Evolutionary conservation across 2,113 vertebrate species (phyloP).

Genomic region (Ibidorhyncha struthersii): DNA sequence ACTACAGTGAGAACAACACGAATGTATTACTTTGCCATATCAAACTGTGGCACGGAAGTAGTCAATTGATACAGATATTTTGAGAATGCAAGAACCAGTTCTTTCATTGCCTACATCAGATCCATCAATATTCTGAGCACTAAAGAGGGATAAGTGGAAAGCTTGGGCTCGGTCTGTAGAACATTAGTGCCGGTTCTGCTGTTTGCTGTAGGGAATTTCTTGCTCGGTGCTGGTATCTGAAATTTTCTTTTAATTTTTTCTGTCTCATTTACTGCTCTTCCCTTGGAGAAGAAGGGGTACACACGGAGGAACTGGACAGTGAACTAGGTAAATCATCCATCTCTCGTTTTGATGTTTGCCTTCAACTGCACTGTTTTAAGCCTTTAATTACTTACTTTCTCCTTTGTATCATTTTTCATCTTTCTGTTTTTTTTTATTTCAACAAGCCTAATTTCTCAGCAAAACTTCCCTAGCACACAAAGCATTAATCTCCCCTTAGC

Average conservation of each 20-base stretch:
- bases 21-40: conserved; percentile 7
- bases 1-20: not conserved
- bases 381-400: conserved; percentile 44
- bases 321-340: conserved; percentile 90
- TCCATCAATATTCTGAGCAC: conserved; percentile 49
- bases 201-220: conserved; percentile 71
- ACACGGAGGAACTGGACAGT: conserved; percentile 99
- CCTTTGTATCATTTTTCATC: conserved; percentile 53
- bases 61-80: conserved; percentile 1
- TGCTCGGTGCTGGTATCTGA: conserved; percentile 78
- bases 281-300: conserved; percentile 96
- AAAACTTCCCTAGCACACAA: not conserved
- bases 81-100: conserved; percentile 7
- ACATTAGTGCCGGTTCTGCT: conserved; percentile 57
- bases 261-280: conserved; percentile 78
- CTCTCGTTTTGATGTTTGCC: conserved; percentile 55
- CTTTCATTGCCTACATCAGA: conserved; percentile 39
- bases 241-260: conserved; percentile 80
- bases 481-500: not conserved
- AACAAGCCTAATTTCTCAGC: not conserved
- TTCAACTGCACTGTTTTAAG: conserved; percentile 42
- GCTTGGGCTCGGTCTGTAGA: conserved; percentile 55
- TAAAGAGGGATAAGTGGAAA: conserved; percentile 26
- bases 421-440: conserved; percentile 10
- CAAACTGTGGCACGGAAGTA: not conserved